Evolutionary conservation across 2,888 invertebrate genomes (phyloP), one percentile per base, ranked within the genome.

Genomic region (Leptopilina myrica): DNA sequence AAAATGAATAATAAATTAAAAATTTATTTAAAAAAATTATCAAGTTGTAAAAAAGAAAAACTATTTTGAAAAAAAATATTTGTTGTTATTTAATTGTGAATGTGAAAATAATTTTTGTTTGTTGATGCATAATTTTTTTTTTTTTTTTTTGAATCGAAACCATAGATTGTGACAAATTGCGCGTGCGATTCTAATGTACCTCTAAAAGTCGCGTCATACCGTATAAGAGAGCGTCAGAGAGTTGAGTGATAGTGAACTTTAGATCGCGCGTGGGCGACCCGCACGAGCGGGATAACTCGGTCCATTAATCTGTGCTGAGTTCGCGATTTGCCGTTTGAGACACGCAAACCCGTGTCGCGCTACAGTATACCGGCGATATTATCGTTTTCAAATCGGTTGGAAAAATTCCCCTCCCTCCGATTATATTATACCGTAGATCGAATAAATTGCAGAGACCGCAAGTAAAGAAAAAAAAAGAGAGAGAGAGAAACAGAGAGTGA

Each of bases 221-320:
- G 49, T 49, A 43, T 26, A 69, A 33, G 33, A 33, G 53, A 49
- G 62, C 76, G 14, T 20, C 76, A 64, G 62, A 20, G 46, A 20
- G 9, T 46, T 78, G 78, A 78, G 56, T 78, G 78, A 78, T 78
- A 78, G 69, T 69, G 69, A 78, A 78, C 78, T 78, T 69, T 78
- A 46, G 20, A 64, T 78, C 64, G 64, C 64, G 78, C 75, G 78
- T 78, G 64, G 78, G 78, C 78, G 78, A 76, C 64, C 78, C 78
- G 76, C 78, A 78, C 73, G 46, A 64, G 78, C 78, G 64, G 53
- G 53, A 64, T 53, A 78, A 75, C 78, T 78, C 64, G 64, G 49
- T 59, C 75, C 78, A 76, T 78, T 78, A 78, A 78, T 78, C 64
- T 77, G 49, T 64, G 6, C 11, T 49, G 64, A 64, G 76, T 73